These are phyloP conservation scores for Patella depressa DNA, from an alignment of 2,888 invertebrate genomes.

Conservation along the genomic window DNA sequence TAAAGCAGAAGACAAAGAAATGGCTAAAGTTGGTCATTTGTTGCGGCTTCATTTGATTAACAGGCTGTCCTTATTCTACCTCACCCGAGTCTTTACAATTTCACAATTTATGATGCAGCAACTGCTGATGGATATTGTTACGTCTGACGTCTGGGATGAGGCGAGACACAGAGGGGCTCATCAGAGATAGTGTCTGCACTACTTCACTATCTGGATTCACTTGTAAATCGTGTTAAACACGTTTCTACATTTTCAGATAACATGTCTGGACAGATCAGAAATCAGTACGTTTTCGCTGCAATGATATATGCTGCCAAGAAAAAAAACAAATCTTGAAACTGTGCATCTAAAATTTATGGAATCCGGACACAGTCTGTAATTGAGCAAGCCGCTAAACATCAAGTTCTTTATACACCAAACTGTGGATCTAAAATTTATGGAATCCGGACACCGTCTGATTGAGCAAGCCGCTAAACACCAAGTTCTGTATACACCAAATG, in stretches of 20 bases:
- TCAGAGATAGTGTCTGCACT: constrained; percentile 10
- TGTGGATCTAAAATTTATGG: too few species aligned
- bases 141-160: not conserved
- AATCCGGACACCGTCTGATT: too few species aligned
- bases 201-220: not conserved
- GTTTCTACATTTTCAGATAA: constrained; percentile 12
- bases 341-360: not conserved
- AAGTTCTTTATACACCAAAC: not conserved
- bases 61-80: not conserved
- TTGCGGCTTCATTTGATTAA: not conserved
- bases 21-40: not conserved
- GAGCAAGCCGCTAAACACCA: too few species aligned
- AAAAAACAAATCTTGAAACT: too few species aligned
- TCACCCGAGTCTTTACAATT: not conserved
- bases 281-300: not conserved
- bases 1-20: not conserved
- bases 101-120: not conserved
- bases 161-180: not conserved
- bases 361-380: not conserved
- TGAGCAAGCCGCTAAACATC: not conserved
- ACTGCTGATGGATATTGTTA: not conserved
- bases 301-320: not conserved
- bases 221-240: not conserved
- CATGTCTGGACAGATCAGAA: constrained; percentile 16
- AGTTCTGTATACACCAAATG: not conserved